Percentiles rank a stretch among this genome's conserved stretches.
Evolutionary conservation across 2,113 vertebrate genomes (phyloP).

Genomic region (Malurus cyaneus): DNA sequence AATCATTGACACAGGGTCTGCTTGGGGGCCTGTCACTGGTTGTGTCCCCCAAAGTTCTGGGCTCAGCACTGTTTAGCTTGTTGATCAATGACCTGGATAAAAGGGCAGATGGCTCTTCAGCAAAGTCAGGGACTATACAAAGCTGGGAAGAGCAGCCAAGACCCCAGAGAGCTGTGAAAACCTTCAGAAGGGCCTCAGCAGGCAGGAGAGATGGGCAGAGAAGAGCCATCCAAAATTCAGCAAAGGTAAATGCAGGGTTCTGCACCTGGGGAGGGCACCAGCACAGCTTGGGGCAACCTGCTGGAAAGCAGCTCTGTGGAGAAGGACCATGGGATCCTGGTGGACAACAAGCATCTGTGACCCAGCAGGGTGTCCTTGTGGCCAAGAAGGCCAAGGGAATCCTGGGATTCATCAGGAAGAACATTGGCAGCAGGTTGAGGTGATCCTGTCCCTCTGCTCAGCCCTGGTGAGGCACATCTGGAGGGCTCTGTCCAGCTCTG

Average conservation of each 20-base stretch:
- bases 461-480: background rate
- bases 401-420: background rate
- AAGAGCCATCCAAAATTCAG: background rate
- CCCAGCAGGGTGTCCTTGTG: background rate
- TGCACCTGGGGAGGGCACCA: background rate
- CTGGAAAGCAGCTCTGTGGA: background rate
- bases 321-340: background rate
- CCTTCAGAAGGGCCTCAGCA: background rate
- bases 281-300: background rate
- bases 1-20: background rate
- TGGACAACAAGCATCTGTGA: background rate
- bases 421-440: background rate
- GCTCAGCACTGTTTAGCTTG: background rate
- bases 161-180: background rate
- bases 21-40: background rate
- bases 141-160: accelerated
- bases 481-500: background rate
- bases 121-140: background rate
- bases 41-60: background rate
- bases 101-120: background rate
- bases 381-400: background rate
- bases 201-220: background rate
- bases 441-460: background rate
- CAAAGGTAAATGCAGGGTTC: background rate
- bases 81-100: background rate